These are phyloP conservation scores for Spilogale gracilis DNA, from an alignment of 2,113 vertebrate species.

Conservation along the genomic window DNA sequence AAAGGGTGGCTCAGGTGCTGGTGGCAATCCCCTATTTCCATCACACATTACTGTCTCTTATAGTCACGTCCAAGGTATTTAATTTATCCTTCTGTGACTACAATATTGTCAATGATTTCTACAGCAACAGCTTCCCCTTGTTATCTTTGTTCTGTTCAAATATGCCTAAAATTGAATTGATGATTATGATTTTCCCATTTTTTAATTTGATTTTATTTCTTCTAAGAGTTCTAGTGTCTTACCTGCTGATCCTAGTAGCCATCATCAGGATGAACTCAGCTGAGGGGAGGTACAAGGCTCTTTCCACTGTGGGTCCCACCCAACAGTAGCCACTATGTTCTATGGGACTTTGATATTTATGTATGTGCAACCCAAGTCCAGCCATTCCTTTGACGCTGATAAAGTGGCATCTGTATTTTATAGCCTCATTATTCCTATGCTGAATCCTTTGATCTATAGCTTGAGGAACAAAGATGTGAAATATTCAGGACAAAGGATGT, in stretches of 20 bases:
- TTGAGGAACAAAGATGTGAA: slow-evolving; percentile 70
- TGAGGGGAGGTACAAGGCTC: background rate
- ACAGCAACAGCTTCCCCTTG: too few relatives aligned
- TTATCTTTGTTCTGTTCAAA: too few relatives aligned
- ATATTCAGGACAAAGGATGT: background rate
- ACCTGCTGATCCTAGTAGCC: background rate
- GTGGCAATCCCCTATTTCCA: too few relatives aligned
- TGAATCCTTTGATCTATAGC: slow-evolving; percentile 71
- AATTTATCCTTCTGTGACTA: too few relatives aligned
- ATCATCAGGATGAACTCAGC: background rate
- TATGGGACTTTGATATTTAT: background rate
- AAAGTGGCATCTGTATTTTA: slow-evolving; percentile 68
- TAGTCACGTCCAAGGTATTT: too few relatives aligned
- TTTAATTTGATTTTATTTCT: slow-evolving; percentile 45
- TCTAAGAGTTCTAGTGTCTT: slow-evolving; percentile 40
- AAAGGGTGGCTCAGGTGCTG: too few relatives aligned
- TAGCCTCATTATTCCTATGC: slow-evolving; percentile 48
- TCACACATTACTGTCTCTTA: too few relatives aligned
- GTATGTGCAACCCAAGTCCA: slow-evolving; percentile 12
- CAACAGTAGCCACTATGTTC: background rate
- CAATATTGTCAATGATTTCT: too few relatives aligned
- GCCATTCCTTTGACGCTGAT: background rate
- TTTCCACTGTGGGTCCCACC: background rate
- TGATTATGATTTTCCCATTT: background rate
- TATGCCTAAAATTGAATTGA: too few relatives aligned